Base-by-base conservation (phyloP, 2,888 invertebrate genomes). In the Mystacides longicornis region DNA sequence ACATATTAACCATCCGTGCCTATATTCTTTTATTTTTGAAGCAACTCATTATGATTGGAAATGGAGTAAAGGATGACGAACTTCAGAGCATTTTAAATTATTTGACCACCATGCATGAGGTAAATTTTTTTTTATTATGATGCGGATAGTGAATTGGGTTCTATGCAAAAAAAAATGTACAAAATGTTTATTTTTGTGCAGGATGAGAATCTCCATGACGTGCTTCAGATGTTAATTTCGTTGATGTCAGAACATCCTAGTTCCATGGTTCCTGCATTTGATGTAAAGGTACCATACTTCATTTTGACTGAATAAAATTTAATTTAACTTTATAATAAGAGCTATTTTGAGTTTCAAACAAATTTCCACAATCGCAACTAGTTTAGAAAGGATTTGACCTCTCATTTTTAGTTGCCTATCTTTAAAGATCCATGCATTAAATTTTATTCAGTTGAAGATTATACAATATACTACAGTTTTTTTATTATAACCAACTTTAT, bases 141-240 rank as follows among this genome's bases (percentile, higher is more conserved):
- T 27, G 27, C 5, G 11, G 5, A 27, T 27, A 7, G 27, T 27
- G 27, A 27, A 27, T 27, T 7, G 7, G 11, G 27, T 27, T 7
- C 27, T 7, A 27, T 27, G 11, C 27, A 27, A 27, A 27, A 27
- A 27, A 27, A 27, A 27, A 27, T 7, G 11, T 7, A 27, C 5
- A 27, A 27, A 27, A 27, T 5, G 5, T 43, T 5, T 11, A 21
- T 51, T 49, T 52, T 43, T 62, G 73, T 74, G 45, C 68, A 89
- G 90, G 97, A 98, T 73, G 98, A 99, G 73, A 99, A 99, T 73
- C 81, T 99, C 58, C 94, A 96, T 69, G 99, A 99, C 70, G 97
- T 99, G 3, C 79, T 99, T 62, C 93, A 96, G 79, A 92, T 97
- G 87, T 78, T 96, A 64, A 97, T 98, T 70, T 91, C 93, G 1